A percentile compares a stretch with the other conserved stretches of the same genome.
Evolutionary conservation across 2,888 invertebrate species (phyloP).

Genomic region (Empis livida): DNA sequence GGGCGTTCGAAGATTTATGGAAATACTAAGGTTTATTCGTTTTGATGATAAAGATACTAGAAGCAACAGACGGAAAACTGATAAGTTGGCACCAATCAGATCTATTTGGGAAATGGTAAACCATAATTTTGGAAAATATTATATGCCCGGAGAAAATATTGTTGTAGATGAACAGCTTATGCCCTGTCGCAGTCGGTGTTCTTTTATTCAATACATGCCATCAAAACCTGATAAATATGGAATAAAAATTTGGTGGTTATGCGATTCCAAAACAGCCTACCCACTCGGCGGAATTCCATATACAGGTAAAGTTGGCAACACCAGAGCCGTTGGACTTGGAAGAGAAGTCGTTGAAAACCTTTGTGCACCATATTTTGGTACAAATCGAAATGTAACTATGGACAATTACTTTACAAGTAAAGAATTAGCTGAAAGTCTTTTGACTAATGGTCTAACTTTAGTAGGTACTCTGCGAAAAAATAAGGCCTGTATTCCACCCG

Average conservation of each 20-base stretch:
- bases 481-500: too few species aligned
- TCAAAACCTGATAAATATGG: neutral
- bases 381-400: neutral
- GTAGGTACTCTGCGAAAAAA: too few species aligned
- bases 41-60: too few species aligned
- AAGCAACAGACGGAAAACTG: neutral
- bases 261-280: conserved; percentile 18
- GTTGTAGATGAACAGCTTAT: neutral
- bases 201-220: neutral
- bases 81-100: neutral
- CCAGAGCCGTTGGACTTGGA: neutral
- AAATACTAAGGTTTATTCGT: too few species aligned
- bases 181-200: neutral
- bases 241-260: conserved; percentile 7
- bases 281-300: conserved; percentile 16
- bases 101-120: neutral
- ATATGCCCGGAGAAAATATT: neutral
- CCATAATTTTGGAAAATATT: neutral
- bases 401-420: too few species aligned
- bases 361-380: neutral
- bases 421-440: too few species aligned
- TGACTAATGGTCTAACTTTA: too few species aligned
- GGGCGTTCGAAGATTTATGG: too few species aligned
- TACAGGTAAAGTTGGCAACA: conserved; percentile 10
- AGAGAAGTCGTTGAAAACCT: conserved; percentile 3